A percentile compares a stretch with the other conserved stretches of the same genome.
These are phyloP conservation scores for Mongoloraphidia duomilia DNA, from an alignment of 2,888 invertebrate genomes.

Conservation along the genomic window DNA sequence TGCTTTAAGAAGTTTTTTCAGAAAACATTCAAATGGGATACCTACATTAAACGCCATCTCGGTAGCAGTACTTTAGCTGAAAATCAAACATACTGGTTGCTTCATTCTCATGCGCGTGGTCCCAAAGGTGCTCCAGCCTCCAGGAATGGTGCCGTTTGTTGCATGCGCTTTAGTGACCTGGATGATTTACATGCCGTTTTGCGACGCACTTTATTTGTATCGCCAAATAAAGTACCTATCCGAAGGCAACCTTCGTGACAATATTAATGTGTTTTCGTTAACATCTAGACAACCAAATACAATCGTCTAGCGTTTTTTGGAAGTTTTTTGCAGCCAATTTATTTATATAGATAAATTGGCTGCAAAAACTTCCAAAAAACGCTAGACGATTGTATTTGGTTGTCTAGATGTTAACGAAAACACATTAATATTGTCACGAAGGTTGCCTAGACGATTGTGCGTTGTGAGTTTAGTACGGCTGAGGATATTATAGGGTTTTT, in stretches of 20 bases:
- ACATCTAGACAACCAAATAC: constrained; percentile 5
- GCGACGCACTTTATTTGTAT: constrained; percentile 6
- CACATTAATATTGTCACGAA: constrained; percentile 4
- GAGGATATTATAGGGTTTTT: no score
- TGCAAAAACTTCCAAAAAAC: no score
- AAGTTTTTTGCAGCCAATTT: no score
- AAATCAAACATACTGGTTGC: constrained; percentile 1
- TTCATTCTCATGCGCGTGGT: constrained; percentile 5
- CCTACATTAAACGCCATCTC: constrained; percentile 1
- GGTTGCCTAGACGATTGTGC: no score
- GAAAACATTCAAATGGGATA: constrained; percentile 5
- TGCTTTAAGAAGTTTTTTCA: constrained; percentile 4
- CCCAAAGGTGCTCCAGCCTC: constrained; percentile 1
- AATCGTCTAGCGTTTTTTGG: no score
- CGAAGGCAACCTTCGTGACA: no score
- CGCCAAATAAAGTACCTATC: constrained; percentile 5
- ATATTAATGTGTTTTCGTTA: constrained; percentile 5
- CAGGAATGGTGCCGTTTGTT: constrained; percentile 1
- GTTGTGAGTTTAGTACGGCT: no score
- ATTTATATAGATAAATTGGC: no score
- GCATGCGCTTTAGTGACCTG: constrained; percentile 5
- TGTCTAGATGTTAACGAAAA: constrained; percentile 6
- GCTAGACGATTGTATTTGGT: constrained; percentile 4
- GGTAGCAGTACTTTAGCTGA: no score
- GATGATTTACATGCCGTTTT: constrained; percentile 4